These are phyloP conservation scores for Dromiciops gliroides DNA, from an alignment of 2,113 vertebrate genomes.

Conservation along the genomic window DNA sequence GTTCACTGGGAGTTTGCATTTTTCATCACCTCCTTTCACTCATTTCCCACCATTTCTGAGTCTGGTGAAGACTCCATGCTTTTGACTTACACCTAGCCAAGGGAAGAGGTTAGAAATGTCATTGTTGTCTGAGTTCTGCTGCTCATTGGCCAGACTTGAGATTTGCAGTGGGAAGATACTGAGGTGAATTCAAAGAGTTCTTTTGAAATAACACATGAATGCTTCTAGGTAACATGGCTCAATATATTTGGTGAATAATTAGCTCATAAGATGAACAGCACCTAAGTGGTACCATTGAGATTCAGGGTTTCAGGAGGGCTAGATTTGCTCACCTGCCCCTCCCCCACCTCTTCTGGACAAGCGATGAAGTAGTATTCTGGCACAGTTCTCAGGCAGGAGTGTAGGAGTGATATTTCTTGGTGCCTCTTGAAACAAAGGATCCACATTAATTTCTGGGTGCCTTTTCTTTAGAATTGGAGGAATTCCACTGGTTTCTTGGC, in stretches of 20 bases:
- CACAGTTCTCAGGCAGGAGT: not conserved
- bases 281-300: not conserved
- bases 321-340: not conserved
- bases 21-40: slow-evolving; percentile 32
- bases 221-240: not conserved
- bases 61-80: slow-evolving; percentile 23
- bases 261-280: not conserved
- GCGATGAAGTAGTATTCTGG: not conserved
- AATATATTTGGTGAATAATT: not conserved
- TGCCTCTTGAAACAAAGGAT: not conserved
- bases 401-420: not conserved
- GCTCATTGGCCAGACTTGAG: not conserved
- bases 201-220: not conserved
- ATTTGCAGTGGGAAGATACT: not conserved
- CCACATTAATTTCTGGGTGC: not conserved
- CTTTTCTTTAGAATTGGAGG: slow-evolving; percentile 13
- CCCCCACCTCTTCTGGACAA: not conserved
- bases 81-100: slow-evolving; percentile 42
- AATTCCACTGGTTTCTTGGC: not conserved
- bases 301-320: accelerated
- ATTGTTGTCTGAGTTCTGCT: not conserved
- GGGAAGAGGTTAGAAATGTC: slow-evolving; percentile 10
- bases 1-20: slow-evolving; percentile 49
- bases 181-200: not conserved
- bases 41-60: slow-evolving; percentile 26